Base-by-base conservation (phyloP, 2,797 vertebrate genomes). In the Manis pentadactyla region DNA sequence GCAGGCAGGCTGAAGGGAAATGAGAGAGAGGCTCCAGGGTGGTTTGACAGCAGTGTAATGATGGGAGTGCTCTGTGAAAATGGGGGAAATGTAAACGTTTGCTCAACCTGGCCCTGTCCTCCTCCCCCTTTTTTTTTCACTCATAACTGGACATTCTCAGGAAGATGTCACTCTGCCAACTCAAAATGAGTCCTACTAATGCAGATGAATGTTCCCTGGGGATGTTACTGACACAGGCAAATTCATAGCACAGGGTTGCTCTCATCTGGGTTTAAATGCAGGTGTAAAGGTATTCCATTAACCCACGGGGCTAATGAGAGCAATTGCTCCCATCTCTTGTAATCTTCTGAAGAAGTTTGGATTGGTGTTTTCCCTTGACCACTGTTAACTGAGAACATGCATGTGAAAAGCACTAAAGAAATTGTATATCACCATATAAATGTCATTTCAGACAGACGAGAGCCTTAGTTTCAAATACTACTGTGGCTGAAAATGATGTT, bases 111-210 rank as follows among this genome's bases (percentile, higher is more conserved):
- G 0, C 18, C 34, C 5, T 94, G 13, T 17, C 39, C 19, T 51
- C 74, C 15, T 74, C 19, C 12, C 14, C 59, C 2, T 29, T 64
- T 69, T 79, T 63, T 64, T 71, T 55, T 84, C 18, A 64, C 13
- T 84, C 31, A 64, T 63, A 84, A 79, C 51, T 74, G n/a, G 87
- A 94, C 4, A n/a, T 74, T 96, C 64, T 87, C 87, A 96, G 64
- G 55, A 79, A 86, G 42, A 74, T 81, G 18, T 77, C 77, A 74
- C 49, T 81, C 79, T 87, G 64, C n/a, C 53, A 96, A 87, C 17
- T 66, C 97, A 97, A 96, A 96, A 97, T 57, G 92, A 94, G 79
- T 94, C 96, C 97, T 96, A 84, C 25, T 97, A 66, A 79, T 37
- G 71, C 74, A 83, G 77, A 46, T 73, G 87, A 95, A 94, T 96